Conservation (phyloP, 2,113 vertebrate genomes). For the Sigmodon hispidus region DNA sequence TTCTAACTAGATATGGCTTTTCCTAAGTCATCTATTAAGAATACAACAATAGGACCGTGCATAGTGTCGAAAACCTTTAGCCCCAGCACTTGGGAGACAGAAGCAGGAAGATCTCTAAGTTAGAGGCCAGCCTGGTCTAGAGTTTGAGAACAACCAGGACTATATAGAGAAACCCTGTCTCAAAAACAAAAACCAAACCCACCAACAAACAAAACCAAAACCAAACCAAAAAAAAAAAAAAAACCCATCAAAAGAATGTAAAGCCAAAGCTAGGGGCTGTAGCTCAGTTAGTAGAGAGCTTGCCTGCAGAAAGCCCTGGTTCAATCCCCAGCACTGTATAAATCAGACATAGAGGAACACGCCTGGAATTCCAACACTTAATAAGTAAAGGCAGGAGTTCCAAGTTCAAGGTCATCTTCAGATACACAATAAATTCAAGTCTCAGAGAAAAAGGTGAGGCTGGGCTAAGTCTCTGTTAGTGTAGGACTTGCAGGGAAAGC, state of each 20-base stretch:
- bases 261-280: background rate
- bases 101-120: background rate
- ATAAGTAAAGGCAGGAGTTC: background rate
- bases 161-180: background rate
- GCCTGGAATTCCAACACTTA: background rate
- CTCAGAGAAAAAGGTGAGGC: background rate
- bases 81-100: background rate
- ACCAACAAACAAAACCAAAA: background rate
- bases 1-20: constrained; percentile 12
- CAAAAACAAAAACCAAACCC: background rate
- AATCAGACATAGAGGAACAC: too few species aligned
- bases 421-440: background rate
- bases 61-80: background rate
- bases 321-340: background rate
- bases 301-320: background rate
- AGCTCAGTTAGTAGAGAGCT: background rate
- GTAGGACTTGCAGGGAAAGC: background rate
- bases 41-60: background rate
- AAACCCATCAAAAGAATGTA: background rate
- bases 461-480: background rate
- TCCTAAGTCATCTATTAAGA: constrained; percentile 13
- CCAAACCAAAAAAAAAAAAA: too few species aligned
- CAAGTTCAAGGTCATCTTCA: background rate
- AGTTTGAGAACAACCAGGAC: background rate
- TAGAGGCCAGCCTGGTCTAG: background rate